Evolutionary conservation across 2,113 vertebrate genomes (phyloP).

Genomic region (Merops nubicus): DNA sequence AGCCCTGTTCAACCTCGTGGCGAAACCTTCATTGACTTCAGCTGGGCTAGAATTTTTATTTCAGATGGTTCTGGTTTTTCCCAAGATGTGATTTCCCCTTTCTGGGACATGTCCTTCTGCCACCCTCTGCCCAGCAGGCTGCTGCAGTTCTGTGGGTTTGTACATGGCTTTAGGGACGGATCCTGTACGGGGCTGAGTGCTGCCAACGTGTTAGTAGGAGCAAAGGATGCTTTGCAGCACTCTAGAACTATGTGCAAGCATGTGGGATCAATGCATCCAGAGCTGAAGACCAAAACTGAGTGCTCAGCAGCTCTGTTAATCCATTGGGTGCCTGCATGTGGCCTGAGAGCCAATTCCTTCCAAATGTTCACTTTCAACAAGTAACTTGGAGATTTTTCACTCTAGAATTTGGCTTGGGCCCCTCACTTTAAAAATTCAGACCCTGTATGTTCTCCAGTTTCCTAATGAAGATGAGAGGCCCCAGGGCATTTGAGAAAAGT

Average conservation of each 20-base stretch:
- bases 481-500: background rate
- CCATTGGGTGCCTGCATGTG: background rate
- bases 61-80: background rate
- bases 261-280: background rate
- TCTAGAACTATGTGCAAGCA: background rate
- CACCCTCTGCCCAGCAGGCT: background rate
- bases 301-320: conserved; percentile 1
- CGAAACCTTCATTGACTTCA: background rate
- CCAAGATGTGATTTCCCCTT: background rate
- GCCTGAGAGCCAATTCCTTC: background rate
- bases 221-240: background rate
- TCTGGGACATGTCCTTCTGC: background rate
- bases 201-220: background rate
- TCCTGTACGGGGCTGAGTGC: fast-evolving
- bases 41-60: background rate
- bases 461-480: background rate
- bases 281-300: background rate
- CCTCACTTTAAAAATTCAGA: background rate
- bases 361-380: background rate
- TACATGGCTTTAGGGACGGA: background rate
- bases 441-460: background rate
- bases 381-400: background rate
- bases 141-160: background rate
- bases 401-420: background rate
- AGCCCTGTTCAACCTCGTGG: background rate